Evolutionary conservation across 53 echinoderm and acorn worm species (phyloP), one percentile per base, ranked within the genome.

Genomic region (Henricia sp.): DNA sequence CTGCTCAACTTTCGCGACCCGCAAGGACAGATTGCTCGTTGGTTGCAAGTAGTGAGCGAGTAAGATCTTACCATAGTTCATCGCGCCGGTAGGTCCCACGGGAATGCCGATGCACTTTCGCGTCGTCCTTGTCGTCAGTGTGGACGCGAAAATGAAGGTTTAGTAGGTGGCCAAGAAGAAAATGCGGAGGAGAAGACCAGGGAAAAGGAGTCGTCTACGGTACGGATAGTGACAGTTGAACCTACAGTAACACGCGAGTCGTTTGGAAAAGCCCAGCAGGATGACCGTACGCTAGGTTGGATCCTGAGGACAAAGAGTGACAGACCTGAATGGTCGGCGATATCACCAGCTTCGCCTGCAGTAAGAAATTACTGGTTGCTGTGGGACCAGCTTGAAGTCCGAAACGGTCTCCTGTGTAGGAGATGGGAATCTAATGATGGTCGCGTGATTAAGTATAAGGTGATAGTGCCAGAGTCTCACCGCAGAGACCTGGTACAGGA

Each of bases 351-450:
- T 3, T 39, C 72, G 10, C 34, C 72, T 25, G 62, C 74, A 16
- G 36, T 19, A 26, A 85, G 48, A 32, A 32, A 63, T 3, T 72
- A 85, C 37, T 85, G 73, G 85, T 72, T 52, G 43, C 62, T 52
- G 12, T 85, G 73, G 72, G 64, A 74, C 32, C 72, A 72, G 20
- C 25, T 85, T 1, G 72, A 72, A 32, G 33, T 85, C 3, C 26
- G n/a, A 33, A 39, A 54, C 5, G 84, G 70, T 26, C 50, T 84
- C 34, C 34, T 84, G 5, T 69, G 38, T 30, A 68, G 48, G 37
- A 51, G 68, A n/a, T 84, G 84, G 84, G 84, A 84, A 30, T 84
- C 84, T 17, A 56, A 68, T 48, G 83, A 65, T 50, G 83, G 83
- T 8, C 43, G 17, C 3, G 16, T 35, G 3, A 35, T 67, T 8